Percentiles rank a stretch among this genome's conserved stretches.
phyloP scores from a whole-genome alignment of 2,888 invertebrate species.

The Rosalia funebris region DNA sequence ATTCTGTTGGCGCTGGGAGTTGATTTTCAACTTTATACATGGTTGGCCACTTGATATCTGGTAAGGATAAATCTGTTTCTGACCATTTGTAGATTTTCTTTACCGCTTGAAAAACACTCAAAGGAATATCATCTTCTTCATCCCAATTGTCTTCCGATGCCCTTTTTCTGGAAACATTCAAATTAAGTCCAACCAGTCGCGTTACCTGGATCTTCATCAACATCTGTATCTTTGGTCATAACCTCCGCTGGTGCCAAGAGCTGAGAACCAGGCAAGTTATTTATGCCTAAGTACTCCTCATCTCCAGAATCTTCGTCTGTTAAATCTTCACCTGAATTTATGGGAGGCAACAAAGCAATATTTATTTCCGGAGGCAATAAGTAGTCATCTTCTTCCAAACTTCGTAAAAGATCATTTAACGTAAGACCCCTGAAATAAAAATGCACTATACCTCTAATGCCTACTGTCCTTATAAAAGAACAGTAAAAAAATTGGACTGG shows the following conservation, averaged over 20 bases:
- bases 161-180: too few relatives aligned
- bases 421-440: too few relatives aligned
- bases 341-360: too few relatives aligned
- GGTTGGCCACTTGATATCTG: neutral
- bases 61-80: neutral
- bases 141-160: neutral
- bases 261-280: slow-evolving; percentile 4
- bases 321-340: neutral
- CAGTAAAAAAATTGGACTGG: too few relatives aligned
- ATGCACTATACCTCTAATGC: too few relatives aligned
- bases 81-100: neutral
- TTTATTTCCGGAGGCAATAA: too few relatives aligned
- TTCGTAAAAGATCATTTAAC: too few relatives aligned
- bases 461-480: too few relatives aligned
- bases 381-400: too few relatives aligned
- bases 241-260: neutral
- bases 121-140: slow-evolving; percentile 2
- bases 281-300: neutral
- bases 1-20: neutral
- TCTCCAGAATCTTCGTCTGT: slow-evolving; percentile 8
- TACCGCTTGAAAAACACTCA: neutral
- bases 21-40: too few relatives aligned
- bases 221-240: neutral
- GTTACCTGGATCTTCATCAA: neutral
- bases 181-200: neutral